phyloP scores from a whole-genome alignment of 2,888 invertebrate genomes.

The Cremastinae sp. region DNA sequence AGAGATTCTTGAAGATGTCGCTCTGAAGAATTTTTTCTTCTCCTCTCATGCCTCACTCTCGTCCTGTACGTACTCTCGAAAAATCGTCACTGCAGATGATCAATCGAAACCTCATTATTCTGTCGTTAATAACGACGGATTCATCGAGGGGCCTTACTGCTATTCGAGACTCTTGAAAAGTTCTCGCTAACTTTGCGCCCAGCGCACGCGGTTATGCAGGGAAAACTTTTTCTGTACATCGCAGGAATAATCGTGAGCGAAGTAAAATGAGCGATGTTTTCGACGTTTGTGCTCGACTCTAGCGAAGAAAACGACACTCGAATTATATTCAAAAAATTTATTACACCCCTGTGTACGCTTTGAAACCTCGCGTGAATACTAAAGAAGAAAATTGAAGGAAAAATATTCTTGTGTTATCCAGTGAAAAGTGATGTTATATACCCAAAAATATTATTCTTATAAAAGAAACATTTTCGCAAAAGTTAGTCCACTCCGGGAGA shows the following conservation, averaged over 20 bases:
- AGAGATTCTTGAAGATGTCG: slow-evolving; percentile 32
- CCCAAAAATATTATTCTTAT: too few species aligned
- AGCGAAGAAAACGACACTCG: slow-evolving; percentile 3
- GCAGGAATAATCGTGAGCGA: neutral
- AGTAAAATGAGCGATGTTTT: slow-evolving; percentile 7
- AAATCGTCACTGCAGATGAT: slow-evolving; percentile 35
- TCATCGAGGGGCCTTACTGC: slow-evolving; percentile 20
- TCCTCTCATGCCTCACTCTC: slow-evolving; percentile 1
- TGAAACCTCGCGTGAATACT: neutral
- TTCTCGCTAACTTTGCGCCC: neutral
- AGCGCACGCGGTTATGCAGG: slow-evolving; percentile 15
- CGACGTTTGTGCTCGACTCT: slow-evolving; percentile 2
- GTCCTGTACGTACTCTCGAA: slow-evolving; percentile 36
- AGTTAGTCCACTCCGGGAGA: too few species aligned
- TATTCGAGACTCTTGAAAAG: slow-evolving; percentile 47
- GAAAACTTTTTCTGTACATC: slow-evolving; percentile 35
- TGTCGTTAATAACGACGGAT: slow-evolving; percentile 47
- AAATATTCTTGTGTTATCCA: too few species aligned
- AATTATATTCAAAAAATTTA: slow-evolving; percentile 13
- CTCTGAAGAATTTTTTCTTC: slow-evolving; percentile 14
- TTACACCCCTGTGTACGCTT: neutral
- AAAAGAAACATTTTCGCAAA: too few species aligned
- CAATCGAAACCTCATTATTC: slow-evolving; percentile 44
- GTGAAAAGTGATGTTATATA: too few species aligned
- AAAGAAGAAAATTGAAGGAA: neutral